These are phyloP conservation scores for Nesogale talazaci DNA, from an alignment of 2,113 vertebrate genomes.

Conservation along the genomic window DNA sequence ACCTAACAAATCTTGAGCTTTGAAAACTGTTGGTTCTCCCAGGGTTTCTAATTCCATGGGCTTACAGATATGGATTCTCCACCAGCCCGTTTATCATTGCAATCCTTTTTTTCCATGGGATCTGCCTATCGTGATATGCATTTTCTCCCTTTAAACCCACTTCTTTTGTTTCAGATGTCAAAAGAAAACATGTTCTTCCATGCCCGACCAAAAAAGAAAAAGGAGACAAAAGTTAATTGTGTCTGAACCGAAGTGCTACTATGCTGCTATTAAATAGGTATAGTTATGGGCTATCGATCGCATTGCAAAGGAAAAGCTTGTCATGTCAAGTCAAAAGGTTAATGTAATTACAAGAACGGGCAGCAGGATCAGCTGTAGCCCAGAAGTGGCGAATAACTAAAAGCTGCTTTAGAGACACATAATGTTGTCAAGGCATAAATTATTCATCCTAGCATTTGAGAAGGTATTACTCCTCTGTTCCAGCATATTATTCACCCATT, in stretches of 20 bases:
- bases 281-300: conserved; percentile 91
- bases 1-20: conserved; percentile 2
- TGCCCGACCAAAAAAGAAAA: conserved; percentile 78
- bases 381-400: conserved; percentile 89
- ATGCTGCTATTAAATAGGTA: conserved; percentile 87
- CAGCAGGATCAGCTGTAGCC: conserved; percentile 90
- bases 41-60: conserved; percentile 44
- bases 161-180: conserved; percentile 78
- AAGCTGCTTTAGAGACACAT: conserved; percentile 91
- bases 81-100: conserved; percentile 44
- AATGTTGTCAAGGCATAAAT: conserved; percentile 93
- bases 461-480: conserved; percentile 89
- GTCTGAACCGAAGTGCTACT: conserved; percentile 87
- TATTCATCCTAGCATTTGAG: conserved; percentile 89
- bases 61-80: conserved; percentile 55
- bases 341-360: conserved; percentile 93
- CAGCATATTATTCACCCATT: conserved; percentile 90
- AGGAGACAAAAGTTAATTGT: conserved; percentile 87
- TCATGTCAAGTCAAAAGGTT: conserved; percentile 92
- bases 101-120: conserved; percentile 51
- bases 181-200: conserved; percentile 62
- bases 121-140: conserved; percentile 68
- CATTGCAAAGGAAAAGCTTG: conserved; percentile 89
- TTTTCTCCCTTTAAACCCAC: conserved; percentile 52
- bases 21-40: conserved; percentile 12